phyloP scores from a whole-genome alignment of 1,140 invertebrate species.

The Micrasema longulum region DNA sequence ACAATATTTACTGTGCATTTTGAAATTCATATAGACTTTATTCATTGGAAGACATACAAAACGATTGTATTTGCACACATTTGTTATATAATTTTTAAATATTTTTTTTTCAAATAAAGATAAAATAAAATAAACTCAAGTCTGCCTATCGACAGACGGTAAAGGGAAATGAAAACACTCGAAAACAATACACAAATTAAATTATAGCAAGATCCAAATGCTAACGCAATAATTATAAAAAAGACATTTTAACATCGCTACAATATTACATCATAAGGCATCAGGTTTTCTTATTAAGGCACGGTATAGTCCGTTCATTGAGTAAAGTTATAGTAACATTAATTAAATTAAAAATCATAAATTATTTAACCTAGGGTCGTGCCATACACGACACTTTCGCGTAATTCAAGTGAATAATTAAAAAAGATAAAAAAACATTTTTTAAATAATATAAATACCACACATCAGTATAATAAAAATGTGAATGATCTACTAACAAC shows the following conservation, averaged over 20 bases:
- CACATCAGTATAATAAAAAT: slow-evolving; percentile 42
- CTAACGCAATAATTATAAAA: slow-evolving; percentile 14
- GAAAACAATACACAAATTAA: background rate
- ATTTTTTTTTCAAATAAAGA: no score
- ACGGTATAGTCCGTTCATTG: slow-evolving; percentile 38
- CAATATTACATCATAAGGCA: slow-evolving; percentile 14
- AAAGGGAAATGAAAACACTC: slow-evolving; percentile 7
- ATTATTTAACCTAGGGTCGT: slow-evolving; percentile 46
- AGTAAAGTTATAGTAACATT: slow-evolving; percentile 23
- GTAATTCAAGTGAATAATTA: slow-evolving; percentile 40
- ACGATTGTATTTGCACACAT: slow-evolving; percentile 43
- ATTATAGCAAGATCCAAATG: slow-evolving; percentile 5
- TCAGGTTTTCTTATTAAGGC: slow-evolving; percentile 40
- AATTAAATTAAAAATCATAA: slow-evolving; percentile 46
- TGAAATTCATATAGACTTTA: slow-evolving; percentile 37
- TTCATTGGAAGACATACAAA: slow-evolving; percentile 47
- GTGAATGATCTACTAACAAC: slow-evolving; percentile 42
- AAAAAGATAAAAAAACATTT: slow-evolving; percentile 42
- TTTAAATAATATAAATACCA: slow-evolving; percentile 49
- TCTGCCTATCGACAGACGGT: background rate
- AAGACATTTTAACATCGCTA: slow-evolving; percentile 12
- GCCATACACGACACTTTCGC: slow-evolving; percentile 30
- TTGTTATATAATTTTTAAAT: background rate
- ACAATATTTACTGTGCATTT: slow-evolving; percentile 23
- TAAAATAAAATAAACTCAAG: slow-evolving; percentile 19